Conservation (phyloP, 2,888 invertebrate genomes). For the Biston stratarius region DNA sequence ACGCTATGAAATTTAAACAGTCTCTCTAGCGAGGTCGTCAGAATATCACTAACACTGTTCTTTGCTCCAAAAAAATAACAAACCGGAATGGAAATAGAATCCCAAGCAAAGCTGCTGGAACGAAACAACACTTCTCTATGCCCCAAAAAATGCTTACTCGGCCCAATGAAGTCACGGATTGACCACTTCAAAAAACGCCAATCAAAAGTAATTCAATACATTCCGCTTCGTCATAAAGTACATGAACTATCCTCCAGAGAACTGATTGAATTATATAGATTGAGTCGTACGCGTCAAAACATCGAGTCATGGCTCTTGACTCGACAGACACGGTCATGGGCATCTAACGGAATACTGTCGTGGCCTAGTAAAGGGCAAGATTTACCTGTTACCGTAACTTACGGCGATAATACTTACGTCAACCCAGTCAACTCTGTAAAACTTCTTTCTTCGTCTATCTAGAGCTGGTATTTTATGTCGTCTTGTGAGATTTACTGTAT, state of each 20-base stretch:
- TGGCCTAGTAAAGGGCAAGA: slow-evolving; percentile 77
- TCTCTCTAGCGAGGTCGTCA: too few species aligned
- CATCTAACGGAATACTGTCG: slow-evolving; percentile 70
- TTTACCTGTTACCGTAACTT: slow-evolving; percentile 48
- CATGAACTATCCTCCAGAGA: slow-evolving; percentile 7
- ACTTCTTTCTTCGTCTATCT: slow-evolving; percentile 3
- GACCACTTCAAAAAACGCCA: slow-evolving; percentile 26
- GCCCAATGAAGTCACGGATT: not conserved
- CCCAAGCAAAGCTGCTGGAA: too few species aligned
- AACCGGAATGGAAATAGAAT: too few species aligned
- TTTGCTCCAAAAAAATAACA: too few species aligned
- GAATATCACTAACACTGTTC: too few species aligned
- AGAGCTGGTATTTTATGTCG: slow-evolving; percentile 12
- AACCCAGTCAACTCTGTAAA: slow-evolving; percentile 14
- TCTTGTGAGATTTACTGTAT: slow-evolving; percentile 16
- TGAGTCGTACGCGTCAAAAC: slow-evolving; percentile 35
- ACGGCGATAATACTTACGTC: slow-evolving; percentile 31
- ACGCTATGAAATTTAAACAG: not conserved
- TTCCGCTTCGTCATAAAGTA: slow-evolving; percentile 36
- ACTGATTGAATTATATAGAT: slow-evolving; percentile 37
- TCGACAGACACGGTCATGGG: slow-evolving; percentile 71
- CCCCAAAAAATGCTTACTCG: not conserved
- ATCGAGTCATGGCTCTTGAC: slow-evolving; percentile 39
- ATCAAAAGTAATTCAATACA: slow-evolving; percentile 30
- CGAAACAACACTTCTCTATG: not conserved